Base-by-base conservation (phyloP, 2,888 invertebrate species). In the Chirona hameri region DNA sequence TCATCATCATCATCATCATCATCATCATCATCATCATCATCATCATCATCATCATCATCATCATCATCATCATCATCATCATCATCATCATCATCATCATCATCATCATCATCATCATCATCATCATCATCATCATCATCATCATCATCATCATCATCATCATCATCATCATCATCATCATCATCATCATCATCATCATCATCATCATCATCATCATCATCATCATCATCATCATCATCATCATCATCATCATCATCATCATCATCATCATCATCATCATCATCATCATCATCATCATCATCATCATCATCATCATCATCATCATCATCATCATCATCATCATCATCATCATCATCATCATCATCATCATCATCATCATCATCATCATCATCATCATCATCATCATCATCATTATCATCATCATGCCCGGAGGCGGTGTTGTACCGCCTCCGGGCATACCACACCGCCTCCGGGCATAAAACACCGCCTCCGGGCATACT, bases 11-110 rank as follows among this genome's bases (percentile, higher is more conserved):
- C 39, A 81, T 81, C 27, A 81, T 81, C 39, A 81, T 81, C 27
- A 81, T 81, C 39, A 81, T 81, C 39, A 81, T 81, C 39, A 81
- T 81, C 39, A 81, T 81, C 39, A 81, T 81, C 65, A 81, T 81
- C 39, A 81, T 81, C 27, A 81, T 81, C 39, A 81, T 81, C 65
- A 81, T 81, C 27, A 81, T 81, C 39, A 81, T 81, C 39, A 69
- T 81, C 39, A 76, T 81, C 39, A 81, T 81, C 39, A 81, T 81
- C 39, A 81, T 81, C 39, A 81, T 81, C 39, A 57, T 81, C 27
- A 81, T 81, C 39, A 57, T 81, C 39, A 81, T 81, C 39, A 81
- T 81, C 18, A 81, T 81, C 39, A 81, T 69, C 39, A 55, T 81
- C 31, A 60, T 81, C 39, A 81, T 1, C 39, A 81, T 79, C 39